A percentile compares a stretch with the other conserved stretches of the same genome.
These are phyloP conservation scores for Euplexia lucipara DNA, from an alignment of 2,888 invertebrate species.

Conservation along the genomic window DNA sequence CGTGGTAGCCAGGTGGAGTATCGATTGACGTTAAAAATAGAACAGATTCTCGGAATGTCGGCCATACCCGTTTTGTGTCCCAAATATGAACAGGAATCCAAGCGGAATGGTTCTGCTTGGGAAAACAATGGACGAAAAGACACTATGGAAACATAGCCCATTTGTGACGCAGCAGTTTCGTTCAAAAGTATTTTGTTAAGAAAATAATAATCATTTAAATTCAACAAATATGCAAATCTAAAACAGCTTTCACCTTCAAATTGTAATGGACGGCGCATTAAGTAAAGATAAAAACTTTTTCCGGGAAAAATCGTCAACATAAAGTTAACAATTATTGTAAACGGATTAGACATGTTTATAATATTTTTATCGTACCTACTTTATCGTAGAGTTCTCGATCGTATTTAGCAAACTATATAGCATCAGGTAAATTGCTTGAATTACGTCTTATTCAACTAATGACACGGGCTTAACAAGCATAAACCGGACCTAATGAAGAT, in stretches of 20 bases:
- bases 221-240: conserved; percentile 32
- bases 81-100: conserved; percentile 39
- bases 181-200: conserved; percentile 17
- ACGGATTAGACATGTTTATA: conserved; percentile 37
- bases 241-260: conserved; percentile 51
- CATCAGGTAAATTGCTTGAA: conserved; percentile 18
- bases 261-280: conserved; percentile 38
- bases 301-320: conserved; percentile 35
- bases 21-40: conserved; percentile 57
- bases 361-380: conserved; percentile 24
- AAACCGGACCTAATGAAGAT: conserved; percentile 49
- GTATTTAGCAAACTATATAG: conserved; percentile 18
- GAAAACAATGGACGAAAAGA: conserved; percentile 33
- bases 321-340: conserved; percentile 39
- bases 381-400: conserved; percentile 38
- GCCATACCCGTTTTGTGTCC: conserved; percentile 33
- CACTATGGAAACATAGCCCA: neutral
- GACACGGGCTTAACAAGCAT: conserved; percentile 16
- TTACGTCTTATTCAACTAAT: conserved; percentile 40
- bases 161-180: conserved; percentile 6
- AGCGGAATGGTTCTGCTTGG: conserved; percentile 36
- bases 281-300: conserved; percentile 38
- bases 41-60: conserved; percentile 43
- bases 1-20: conserved; percentile 32
- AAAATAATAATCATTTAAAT: conserved; percentile 25